These are phyloP conservation scores for Spilarctia lutea DNA, from an alignment of 2,888 invertebrate genomes.

Conservation along the genomic window DNA sequence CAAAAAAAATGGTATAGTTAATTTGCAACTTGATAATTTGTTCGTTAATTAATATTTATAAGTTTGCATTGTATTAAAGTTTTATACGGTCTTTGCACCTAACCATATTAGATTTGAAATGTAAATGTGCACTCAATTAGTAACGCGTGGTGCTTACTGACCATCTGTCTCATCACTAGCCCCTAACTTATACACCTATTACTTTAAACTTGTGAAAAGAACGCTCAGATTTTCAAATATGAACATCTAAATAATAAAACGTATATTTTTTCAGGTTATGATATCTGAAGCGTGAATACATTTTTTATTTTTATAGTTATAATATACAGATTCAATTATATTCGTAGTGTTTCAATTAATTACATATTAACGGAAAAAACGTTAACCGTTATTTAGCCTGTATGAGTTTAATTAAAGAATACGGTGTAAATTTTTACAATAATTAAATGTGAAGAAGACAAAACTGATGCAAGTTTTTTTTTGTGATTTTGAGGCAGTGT, in stretches of 20 bases:
- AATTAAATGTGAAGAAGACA: neutral
- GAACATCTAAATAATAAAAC: neutral
- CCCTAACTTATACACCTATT: slow-evolving; percentile 3
- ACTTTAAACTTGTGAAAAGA: neutral
- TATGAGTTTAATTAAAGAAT: neutral
- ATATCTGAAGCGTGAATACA: slow-evolving; percentile 13
- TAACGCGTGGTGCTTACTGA: slow-evolving; percentile 34
- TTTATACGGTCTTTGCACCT: slow-evolving; percentile 48
- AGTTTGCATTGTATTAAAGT: slow-evolving; percentile 43
- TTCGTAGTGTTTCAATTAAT: slow-evolving; percentile 13
- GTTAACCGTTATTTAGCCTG: slow-evolving; percentile 8
- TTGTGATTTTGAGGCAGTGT: neutral
- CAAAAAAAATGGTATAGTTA: slow-evolving; percentile 1
- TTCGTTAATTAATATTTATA: slow-evolving; percentile 38
- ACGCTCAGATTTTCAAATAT: neutral
- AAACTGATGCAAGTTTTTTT: neutral
- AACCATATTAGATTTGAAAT: slow-evolving; percentile 28
- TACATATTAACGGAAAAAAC: slow-evolving; percentile 1
- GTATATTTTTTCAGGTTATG: neutral
- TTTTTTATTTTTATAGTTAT: slow-evolving; percentile 17
- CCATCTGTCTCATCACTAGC: slow-evolving; percentile 39
- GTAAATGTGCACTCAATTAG: slow-evolving; percentile 47
- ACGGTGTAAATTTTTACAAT: neutral
- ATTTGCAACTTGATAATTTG: slow-evolving; percentile 27
- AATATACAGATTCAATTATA: slow-evolving; percentile 9